Conservation (phyloP, 2,888 invertebrate species). For the Malachius bipustulatus region DNA sequence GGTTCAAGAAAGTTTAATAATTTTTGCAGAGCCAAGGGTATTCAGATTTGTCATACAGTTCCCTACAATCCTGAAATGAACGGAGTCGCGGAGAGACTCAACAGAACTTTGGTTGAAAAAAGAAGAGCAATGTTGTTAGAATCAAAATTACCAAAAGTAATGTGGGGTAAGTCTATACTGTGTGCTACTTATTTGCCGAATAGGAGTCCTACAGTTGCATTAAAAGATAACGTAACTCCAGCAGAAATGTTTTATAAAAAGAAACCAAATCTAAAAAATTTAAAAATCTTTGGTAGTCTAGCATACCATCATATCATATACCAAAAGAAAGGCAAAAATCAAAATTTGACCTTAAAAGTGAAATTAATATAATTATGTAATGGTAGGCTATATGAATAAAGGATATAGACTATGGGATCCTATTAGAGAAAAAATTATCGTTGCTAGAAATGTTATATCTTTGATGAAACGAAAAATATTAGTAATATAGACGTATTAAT, state of each 20-base stretch:
- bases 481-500: too few species aligned
- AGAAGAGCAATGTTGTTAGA: constrained; percentile 14
- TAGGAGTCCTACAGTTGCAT: constrained; percentile 18
- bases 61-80: constrained; percentile 15
- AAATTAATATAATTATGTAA: too few species aligned
- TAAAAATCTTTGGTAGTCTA: constrained; percentile 20
- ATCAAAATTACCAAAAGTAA: constrained; percentile 23
- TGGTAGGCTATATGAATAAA: constrained; percentile 15
- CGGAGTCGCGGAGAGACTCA: constrained; percentile 14
- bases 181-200: constrained; percentile 22
- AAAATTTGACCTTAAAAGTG: constrained; percentile 18
- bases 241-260: constrained; percentile 18
- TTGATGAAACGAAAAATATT: constrained; percentile 21
- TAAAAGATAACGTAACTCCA: constrained; percentile 17
- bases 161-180: constrained; percentile 29
- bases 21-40: constrained; percentile 12
- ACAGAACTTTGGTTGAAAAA: constrained; percentile 14
- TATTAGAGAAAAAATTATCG: too few species aligned
- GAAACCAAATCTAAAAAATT: constrained; percentile 18
- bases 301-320: constrained; percentile 16
- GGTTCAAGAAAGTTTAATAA: constrained; percentile 7
- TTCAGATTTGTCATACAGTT: constrained; percentile 10
- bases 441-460: constrained; percentile 15
- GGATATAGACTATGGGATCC: constrained; percentile 20
- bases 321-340: constrained; percentile 15